phyloP scores from a whole-genome alignment of 2,888 invertebrate genomes.

The Micropterix aruncella region DNA sequence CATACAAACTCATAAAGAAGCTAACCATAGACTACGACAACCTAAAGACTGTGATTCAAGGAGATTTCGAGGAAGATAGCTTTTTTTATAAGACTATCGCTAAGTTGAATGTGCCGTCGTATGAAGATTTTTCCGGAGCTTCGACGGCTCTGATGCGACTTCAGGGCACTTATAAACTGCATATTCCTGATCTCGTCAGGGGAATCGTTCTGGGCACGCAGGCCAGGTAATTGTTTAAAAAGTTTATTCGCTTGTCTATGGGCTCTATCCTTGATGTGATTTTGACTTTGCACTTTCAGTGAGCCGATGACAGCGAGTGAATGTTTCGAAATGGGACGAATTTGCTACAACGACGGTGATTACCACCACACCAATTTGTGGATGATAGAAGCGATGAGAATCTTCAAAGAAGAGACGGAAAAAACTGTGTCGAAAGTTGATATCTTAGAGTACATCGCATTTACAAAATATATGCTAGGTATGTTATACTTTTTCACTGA shows the following conservation, averaged over 20 bases:
- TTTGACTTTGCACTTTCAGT: too few species aligned
- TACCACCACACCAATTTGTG: conserved; percentile 85
- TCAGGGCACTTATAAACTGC: conserved; percentile 87
- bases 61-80: conserved; percentile 49
- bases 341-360: conserved; percentile 85
- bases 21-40: conserved; percentile 85
- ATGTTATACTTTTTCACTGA: too few species aligned
- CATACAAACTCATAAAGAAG: conserved; percentile 86
- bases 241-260: neutral
- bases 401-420: conserved; percentile 52
- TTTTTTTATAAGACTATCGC: neutral
- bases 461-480: conserved; percentile 85
- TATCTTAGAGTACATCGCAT: conserved; percentile 90
- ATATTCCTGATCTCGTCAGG: conserved; percentile 71
- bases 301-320: conserved; percentile 70
- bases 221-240: neutral
- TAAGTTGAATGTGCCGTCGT: conserved; percentile 41
- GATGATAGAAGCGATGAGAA: conserved; percentile 86
- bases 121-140: conserved; percentile 91
- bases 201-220: neutral
- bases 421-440: conserved; percentile 59
- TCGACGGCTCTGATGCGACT: conserved; percentile 87
- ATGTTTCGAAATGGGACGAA: conserved; percentile 90
- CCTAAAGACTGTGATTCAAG: conserved; percentile 62
- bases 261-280: too few species aligned